A percentile compares a stretch with the other conserved stretches of the same genome.
Evolutionary conservation across 2,888 invertebrate genomes (phyloP).

Genomic region (Carabus problematicus): DNA sequence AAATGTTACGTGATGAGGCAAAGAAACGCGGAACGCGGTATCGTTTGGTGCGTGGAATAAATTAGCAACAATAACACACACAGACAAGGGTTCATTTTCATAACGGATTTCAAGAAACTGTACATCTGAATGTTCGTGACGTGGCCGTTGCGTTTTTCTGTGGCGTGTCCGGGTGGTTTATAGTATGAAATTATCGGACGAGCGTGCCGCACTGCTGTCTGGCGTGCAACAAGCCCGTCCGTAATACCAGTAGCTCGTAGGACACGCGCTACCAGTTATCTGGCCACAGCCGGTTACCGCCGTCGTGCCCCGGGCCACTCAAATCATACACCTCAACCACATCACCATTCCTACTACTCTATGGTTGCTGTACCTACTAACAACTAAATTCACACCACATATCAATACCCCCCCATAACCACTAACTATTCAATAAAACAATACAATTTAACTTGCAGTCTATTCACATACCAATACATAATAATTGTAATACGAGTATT

Average conservation of each 20-base stretch:
- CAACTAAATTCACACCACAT: too few species aligned
- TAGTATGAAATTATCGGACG: constrained; percentile 7
- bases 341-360: too few species aligned
- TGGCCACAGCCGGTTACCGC: background rate
- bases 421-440: too few species aligned
- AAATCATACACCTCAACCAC: background rate
- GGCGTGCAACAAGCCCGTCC: background rate
- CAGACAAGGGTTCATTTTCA: constrained; percentile 5
- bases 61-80: constrained; percentile 15
- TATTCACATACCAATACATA: too few species aligned
- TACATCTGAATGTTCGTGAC: constrained; percentile 5
- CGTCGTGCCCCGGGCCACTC: constrained; percentile 1
- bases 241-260: constrained; percentile 2
- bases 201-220: background rate
- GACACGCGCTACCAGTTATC: constrained; percentile 15
- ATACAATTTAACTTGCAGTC: too few species aligned
- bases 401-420: background rate
- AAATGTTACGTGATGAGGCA: background rate
- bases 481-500: too few species aligned
- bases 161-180: background rate
- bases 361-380: too few species aligned
- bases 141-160: constrained; percentile 2
- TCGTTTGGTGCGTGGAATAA: constrained; percentile 13
- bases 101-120: constrained; percentile 2
- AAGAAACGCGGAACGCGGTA: constrained; percentile 12